Base-by-base conservation (phyloP, 2,888 invertebrate species). In the Balanococcus diminutus region DNA sequence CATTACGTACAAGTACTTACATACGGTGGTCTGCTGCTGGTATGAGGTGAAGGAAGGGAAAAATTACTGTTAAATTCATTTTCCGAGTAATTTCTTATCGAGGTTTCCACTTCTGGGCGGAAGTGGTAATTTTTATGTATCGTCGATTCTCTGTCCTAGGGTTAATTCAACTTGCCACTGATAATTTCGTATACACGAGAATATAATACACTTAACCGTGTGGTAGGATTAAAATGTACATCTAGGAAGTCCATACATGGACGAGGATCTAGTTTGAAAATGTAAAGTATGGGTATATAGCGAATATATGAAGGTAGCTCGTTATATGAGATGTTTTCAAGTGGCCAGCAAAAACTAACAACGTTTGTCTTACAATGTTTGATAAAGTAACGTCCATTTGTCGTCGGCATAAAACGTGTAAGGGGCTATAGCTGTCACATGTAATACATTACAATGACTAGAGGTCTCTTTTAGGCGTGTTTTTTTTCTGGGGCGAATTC, bases 381-480 rank as follows among this genome's bases (percentile, higher is more conserved):
- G 83, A 83, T 83, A 51, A 61, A 83, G 61, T 83, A 83, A 67
- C 51, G 31, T 83, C 61, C 61, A 83, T 83, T 83, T 61, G 56
- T 83, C 61, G 32, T 61, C 51, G 31, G 39, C n/a, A n/a, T n/a
- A n/a, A n/a, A 36, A 61, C 61, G 61, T 28, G 14, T n/a, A 11
- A n/a, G 42, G 56, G 32, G 28, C 46, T 46, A 46, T 46, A 46
- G 46, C 46, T 83, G 83, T 83, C 83, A 83, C 61, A 61, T 36
- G 51, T 83, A 67, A 83, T 83, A 56, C 83, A 83, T 83, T 83
- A 83, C 67, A 82, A 51, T 51, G 51, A 31, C 81, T 28, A 16
- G n/a, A n/a, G 28, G 19, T 28, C 81, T 81, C 16, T 14, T 28
- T 36, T 28, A n/a, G n/a, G n/a, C n/a, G n/a, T 32, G 19, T 9